A percentile compares a stretch with the other conserved stretches of the same genome.
Conservation (phyloP, 2,888 invertebrate genomes). For the Pilophorus perplexus region DNA sequence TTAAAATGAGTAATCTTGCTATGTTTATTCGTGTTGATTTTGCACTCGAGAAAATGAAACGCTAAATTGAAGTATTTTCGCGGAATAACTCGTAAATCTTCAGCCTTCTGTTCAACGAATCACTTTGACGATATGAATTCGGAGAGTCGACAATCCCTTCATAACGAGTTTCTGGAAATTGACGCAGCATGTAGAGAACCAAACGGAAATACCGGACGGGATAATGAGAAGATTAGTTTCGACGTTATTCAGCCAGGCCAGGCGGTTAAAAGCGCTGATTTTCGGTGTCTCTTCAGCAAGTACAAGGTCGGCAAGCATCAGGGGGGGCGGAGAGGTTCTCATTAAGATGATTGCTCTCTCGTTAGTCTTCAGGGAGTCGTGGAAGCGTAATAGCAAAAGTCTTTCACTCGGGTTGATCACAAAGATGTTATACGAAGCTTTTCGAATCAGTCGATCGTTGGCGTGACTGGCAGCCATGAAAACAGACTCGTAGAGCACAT, state of each 20-base stretch:
- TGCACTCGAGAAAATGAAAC: too few relatives aligned
- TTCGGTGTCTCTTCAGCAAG: constrained; percentile 1
- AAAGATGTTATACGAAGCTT: too few relatives aligned
- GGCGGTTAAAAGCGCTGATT: constrained; percentile 1
- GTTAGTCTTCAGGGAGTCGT: background rate
- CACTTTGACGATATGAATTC: too few relatives aligned
- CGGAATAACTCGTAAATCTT: too few relatives aligned
- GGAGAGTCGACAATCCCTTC: background rate
- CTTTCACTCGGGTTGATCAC: background rate
- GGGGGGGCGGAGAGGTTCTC: constrained; percentile 14
- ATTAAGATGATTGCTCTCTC: constrained; percentile 21
- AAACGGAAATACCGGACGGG: background rate
- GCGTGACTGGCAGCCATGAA: background rate
- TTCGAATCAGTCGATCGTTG: background rate
- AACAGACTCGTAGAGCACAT: background rate
- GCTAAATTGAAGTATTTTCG: too few relatives aligned
- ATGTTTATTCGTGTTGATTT: too few relatives aligned
- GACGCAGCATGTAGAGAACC: background rate
- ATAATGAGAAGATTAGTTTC: constrained; percentile 26
- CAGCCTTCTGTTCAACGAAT: too few relatives aligned
- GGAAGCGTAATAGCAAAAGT: too few relatives aligned
- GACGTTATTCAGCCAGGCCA: background rate
- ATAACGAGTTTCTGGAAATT: constrained; percentile 1
- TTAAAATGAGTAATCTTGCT: too few relatives aligned
- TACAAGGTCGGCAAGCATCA: background rate